Percentiles rank a stretch among this genome's conserved stretches.
phyloP scores from a whole-genome alignment of 2,797 vertebrate species.

The Aeoliscus strigatus region DNA sequence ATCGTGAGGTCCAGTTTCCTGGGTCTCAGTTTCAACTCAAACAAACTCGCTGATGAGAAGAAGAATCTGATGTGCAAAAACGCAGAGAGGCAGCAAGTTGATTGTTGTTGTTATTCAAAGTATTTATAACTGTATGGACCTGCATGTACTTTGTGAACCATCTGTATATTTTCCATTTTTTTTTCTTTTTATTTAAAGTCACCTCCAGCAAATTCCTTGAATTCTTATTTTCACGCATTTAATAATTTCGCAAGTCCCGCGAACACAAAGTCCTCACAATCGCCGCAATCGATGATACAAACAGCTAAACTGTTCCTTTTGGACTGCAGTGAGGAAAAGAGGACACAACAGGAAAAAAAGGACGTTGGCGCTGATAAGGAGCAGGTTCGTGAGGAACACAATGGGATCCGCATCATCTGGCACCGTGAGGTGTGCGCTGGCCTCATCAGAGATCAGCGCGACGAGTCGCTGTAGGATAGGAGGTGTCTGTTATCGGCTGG shows the following conservation, averaged over 20 bases:
- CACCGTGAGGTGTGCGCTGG: constrained; percentile 30
- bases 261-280: constrained; percentile 18
- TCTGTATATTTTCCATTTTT: too few relatives aligned
- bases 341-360: constrained; percentile 12
- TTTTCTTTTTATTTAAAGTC: not conserved
- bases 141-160: too few relatives aligned
- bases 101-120: not conserved
- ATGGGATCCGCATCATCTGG: constrained; percentile 53
- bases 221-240: constrained; percentile 5
- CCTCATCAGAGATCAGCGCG: constrained; percentile 28
- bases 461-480: constrained; percentile 23
- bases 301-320: constrained; percentile 34
- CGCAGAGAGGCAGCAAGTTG: constrained; percentile 4
- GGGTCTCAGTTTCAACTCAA: constrained; percentile 47
- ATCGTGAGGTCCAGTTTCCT: constrained; percentile 24
- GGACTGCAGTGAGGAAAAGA: constrained; percentile 32
- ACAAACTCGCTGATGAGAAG: constrained; percentile 35
- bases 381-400: constrained; percentile 59
- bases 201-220: constrained; percentile 1
- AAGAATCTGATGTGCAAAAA: constrained; percentile 18
- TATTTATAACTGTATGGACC: constrained; percentile 5
- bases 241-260: constrained; percentile 8
- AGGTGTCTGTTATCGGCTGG: constrained; percentile 35
- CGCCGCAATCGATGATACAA: constrained; percentile 28
- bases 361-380: constrained; percentile 49